Evolutionary conservation across 2,888 invertebrate genomes (phyloP), one percentile per base, ranked within the genome.

Genomic region (Teinopalpus imperialis): DNA sequence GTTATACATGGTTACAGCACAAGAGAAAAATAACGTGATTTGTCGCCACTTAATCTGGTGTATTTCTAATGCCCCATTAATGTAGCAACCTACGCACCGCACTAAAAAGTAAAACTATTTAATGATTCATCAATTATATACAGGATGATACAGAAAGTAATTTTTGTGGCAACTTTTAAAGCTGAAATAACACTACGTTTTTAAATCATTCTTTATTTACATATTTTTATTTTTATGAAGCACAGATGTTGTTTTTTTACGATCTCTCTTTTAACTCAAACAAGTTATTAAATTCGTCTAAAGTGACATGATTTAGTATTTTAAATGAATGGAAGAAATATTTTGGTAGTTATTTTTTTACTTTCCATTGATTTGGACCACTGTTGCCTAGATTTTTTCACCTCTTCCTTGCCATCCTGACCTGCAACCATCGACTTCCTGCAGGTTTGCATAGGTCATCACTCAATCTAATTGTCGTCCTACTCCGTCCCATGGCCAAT

Each of bases 1-100:
- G 0, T 46, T 36, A 45, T 57, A 57, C 53, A 54, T 41, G 6
- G 8, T 32, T 30, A 9, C 8, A 13, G 10, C 6, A 1, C 5
- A 3, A 7, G 9, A 43, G 21, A 7, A 21, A 13, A 20, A 12
- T 1, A 14, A 10, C 9, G 16, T 21, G 9, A 23, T 21, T 37
- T 9, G 37, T 20, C 26, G 31, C 6, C 31, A 44, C 24, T 31
- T 24, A 10, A 31, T 31, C 24, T 39, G 7, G 39, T 9, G 9
- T 14, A 26, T 26, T 14, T 24, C 26, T 16, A 12, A 20, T 31
- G 2, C n/a, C 6, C 8, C 13, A 18, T 36, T 16, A 37, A 20
- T 24, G 18, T 43, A 10, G 8, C 24, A 14, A 39, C 30, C 30
- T 12, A 42, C 32, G 20, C 26, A 20, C n/a, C 10, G 10, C 23